These are phyloP conservation scores for Maniola jurtina DNA, from an alignment of 1,140 invertebrate genomes.

Conservation along the genomic window DNA sequence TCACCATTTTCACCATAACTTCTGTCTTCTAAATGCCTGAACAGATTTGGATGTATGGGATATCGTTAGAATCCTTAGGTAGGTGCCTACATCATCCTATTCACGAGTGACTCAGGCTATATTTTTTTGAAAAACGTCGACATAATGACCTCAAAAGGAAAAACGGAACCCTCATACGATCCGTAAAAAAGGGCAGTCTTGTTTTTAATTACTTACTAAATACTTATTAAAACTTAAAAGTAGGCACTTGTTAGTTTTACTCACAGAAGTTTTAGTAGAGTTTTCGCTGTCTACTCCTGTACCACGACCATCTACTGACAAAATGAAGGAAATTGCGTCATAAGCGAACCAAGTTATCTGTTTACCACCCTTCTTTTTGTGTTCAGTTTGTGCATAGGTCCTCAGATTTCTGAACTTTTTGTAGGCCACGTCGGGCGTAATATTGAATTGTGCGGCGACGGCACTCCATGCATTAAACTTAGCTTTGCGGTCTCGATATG, in stretches of 20 bases:
- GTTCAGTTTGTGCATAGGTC: neutral
- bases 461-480: neutral
- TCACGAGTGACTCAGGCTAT: no score
- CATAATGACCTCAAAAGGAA: no score
- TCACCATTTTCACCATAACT: no score
- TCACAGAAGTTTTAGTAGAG: neutral
- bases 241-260: neutral
- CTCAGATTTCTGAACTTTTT: constrained; percentile 3
- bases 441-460: neutral
- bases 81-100: no score
- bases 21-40: no score
- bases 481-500: neutral
- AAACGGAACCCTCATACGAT: no score
- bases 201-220: no score
- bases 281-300: neutral
- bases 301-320: neutral
- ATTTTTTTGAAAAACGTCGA: no score
- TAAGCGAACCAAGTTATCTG: neutral
- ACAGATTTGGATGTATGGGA: no score
- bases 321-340: neutral
- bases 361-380: neutral
- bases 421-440: neutral
- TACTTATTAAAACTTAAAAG: no score
- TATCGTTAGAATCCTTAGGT: no score
- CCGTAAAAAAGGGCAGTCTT: no score